Conservation (phyloP, 2,113 vertebrate genomes). For the Brachypodius melanocephalos region DNA sequence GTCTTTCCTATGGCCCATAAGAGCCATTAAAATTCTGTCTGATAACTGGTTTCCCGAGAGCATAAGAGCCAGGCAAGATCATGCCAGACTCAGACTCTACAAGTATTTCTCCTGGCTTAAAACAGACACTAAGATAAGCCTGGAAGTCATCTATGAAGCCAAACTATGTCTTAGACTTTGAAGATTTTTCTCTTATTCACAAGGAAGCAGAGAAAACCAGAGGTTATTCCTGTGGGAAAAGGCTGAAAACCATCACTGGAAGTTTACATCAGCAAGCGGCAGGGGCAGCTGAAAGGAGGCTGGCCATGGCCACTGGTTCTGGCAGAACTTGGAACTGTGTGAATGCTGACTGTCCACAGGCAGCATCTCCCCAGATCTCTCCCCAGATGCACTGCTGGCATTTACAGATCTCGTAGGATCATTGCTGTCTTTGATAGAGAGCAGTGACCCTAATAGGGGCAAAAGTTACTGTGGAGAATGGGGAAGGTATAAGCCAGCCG, state of each 20-base stretch:
- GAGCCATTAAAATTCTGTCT: conserved; percentile 54
- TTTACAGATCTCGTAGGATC: not conserved
- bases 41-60: not conserved
- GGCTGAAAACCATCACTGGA: not conserved
- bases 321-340: not conserved
- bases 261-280: not conserved
- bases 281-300: not conserved
- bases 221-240: not conserved
- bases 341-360: not conserved
- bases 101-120: not conserved
- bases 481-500: not conserved
- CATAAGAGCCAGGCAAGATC: not conserved
- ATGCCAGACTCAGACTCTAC: not conserved
- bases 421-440: not conserved
- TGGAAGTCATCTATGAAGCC: not conserved
- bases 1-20: not conserved
- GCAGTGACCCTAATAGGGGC: not conserved
- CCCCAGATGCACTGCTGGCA: not conserved
- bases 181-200: not conserved
- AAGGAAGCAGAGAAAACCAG: not conserved
- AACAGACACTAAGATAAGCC: not conserved
- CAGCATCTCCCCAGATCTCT: not conserved
- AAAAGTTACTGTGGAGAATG: not conserved
- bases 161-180: not conserved
- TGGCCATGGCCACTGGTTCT: not conserved